Evolutionary conservation across 2,888 invertebrate genomes (phyloP).

Genomic region (Acanthacorydalis orientalis): DNA sequence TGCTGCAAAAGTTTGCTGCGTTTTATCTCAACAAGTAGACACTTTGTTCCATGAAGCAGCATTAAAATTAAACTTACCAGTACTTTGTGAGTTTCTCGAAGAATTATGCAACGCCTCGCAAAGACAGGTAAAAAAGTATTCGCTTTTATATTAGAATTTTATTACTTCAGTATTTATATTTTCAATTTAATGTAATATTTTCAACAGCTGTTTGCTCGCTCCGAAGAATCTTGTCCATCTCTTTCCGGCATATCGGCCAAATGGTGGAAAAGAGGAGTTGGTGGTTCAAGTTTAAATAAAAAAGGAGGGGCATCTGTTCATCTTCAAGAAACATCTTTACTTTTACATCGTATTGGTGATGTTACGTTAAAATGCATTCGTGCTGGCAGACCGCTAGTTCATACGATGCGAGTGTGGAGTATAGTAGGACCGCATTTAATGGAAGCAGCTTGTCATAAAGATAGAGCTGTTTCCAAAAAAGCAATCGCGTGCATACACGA

Average conservation of each 20-base stretch:
- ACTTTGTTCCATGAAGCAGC: slow-evolving; percentile 82
- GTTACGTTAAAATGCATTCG: slow-evolving; percentile 74
- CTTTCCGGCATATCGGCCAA: slow-evolving; percentile 22
- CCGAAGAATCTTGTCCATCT: slow-evolving; percentile 23
- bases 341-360: slow-evolving; percentile 73
- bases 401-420: slow-evolving; percentile 86
- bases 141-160: background rate
- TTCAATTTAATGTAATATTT: slow-evolving; percentile 7
- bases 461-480: slow-evolving; percentile 73
- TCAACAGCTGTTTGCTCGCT: slow-evolving; percentile 22
- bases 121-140: slow-evolving; percentile 37
- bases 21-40: slow-evolving; percentile 78
- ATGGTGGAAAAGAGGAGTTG: slow-evolving; percentile 19
- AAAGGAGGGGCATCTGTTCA: background rate
- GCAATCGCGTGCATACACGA: slow-evolving; percentile 88
- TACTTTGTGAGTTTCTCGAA: slow-evolving; percentile 65
- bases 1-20: slow-evolving; percentile 78
- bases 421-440: slow-evolving; percentile 85
- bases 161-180: background rate
- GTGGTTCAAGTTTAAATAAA: background rate
- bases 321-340: slow-evolving; percentile 21
- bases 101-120: slow-evolving; percentile 77
- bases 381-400: slow-evolving; percentile 74
- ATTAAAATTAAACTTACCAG: slow-evolving; percentile 67
- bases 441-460: slow-evolving; percentile 88